phyloP scores from a whole-genome alignment of 2,113 vertebrate genomes.

The Phaethon lepturus region DNA sequence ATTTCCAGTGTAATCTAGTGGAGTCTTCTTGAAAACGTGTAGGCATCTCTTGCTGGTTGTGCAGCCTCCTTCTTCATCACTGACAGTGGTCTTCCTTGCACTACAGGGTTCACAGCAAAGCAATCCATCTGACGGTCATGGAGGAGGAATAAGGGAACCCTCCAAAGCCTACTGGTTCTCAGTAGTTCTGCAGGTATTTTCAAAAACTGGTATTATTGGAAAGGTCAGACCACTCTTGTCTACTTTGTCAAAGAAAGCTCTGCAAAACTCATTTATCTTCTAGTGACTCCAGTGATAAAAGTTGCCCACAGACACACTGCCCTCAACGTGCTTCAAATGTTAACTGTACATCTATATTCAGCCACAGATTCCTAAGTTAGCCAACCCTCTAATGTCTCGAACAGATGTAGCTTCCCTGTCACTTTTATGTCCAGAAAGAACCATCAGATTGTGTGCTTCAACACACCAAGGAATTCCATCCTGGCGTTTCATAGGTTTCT shows the following conservation, averaged over 20 bases:
- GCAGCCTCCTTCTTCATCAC: not conserved
- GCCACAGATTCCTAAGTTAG: not conserved
- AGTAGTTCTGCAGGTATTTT: not conserved
- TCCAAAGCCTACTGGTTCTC: not conserved
- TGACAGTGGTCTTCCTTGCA: not conserved
- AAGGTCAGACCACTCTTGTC: not conserved
- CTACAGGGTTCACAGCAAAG: not conserved
- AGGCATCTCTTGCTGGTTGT: not conserved
- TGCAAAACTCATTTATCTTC: not conserved
- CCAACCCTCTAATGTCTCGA: not conserved
- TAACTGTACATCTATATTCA: not conserved
- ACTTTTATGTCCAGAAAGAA: not conserved
- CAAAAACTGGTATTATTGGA: not conserved
- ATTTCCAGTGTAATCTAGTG: not conserved
- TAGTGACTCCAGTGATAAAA: not conserved
- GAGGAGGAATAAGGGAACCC: not conserved
- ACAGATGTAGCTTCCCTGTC: not conserved
- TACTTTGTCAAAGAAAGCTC: not conserved
- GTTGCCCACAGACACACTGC: not conserved
- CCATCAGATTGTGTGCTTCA: accelerated
- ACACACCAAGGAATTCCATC: not conserved
- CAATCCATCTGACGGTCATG: not conserved
- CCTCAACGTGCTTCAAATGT: not conserved
- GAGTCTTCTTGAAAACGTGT: not conserved
- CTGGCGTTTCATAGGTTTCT: not conserved